Conservation (phyloP, 2,888 invertebrate species). For the Schizaphis graminum region DNA sequence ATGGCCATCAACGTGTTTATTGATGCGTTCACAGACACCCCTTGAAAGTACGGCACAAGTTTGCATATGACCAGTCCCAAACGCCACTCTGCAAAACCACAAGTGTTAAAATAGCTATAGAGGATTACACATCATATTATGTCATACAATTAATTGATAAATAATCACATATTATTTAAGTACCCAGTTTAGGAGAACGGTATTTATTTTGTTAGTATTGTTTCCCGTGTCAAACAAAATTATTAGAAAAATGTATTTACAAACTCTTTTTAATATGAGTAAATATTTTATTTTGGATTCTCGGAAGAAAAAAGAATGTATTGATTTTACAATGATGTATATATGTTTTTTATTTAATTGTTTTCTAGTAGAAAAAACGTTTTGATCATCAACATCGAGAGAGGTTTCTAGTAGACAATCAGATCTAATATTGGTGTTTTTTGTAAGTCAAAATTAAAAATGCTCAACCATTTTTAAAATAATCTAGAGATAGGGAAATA, state of each 20-base stretch:
- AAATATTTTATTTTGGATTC: too few species aligned
- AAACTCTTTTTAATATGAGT: too few species aligned
- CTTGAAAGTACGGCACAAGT: constrained; percentile 75
- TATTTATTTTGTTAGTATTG: neutral
- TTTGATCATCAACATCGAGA: too few species aligned
- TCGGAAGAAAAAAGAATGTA: too few species aligned
- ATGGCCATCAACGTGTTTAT: constrained; percentile 75
- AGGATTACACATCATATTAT: neutral
- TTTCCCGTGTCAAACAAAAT: neutral
- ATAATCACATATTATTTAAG: neutral
- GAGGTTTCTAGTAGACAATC: too few species aligned
- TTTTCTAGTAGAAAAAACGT: too few species aligned
- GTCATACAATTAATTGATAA: neutral
- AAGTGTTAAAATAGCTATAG: neutral
- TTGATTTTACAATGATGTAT: too few species aligned
- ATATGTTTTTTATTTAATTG: too few species aligned
- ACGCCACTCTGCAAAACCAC: constrained; percentile 73
- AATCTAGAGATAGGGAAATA: too few species aligned
- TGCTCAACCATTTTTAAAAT: too few species aligned
- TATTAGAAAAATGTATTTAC: neutral
- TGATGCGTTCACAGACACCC: constrained; percentile 75
- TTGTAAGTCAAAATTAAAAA: too few species aligned
- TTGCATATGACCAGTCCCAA: constrained; percentile 75
- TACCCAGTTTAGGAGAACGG: neutral
- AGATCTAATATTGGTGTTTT: too few species aligned